Evolutionary conservation across 2,113 vertebrate genomes (phyloP), one percentile per base, ranked within the genome.

Genomic region (Lepus americanus): DNA sequence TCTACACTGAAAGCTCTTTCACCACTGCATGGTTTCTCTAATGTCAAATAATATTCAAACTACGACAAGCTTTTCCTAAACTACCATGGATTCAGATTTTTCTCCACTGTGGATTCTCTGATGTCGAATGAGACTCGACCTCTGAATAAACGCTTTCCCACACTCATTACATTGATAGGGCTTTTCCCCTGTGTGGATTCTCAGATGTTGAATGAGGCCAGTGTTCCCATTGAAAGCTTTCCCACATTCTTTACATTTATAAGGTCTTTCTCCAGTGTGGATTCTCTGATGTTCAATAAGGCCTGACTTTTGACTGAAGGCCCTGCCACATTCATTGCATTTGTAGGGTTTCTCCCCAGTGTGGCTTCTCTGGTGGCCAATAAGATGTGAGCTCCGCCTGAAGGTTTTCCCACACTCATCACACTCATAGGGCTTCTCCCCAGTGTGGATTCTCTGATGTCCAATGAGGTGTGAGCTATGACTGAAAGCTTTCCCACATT

Each of bases 221-320:
- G 98, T 98, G 96, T 98, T 98, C 77, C 98, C 98, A 20, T 98
- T 98, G 96, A 98, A 98, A 72, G 98, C 98, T 89, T 98, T 98
- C 92, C 96, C 97, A 92, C 98, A 98, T 89, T 98, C 98, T 79
- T 96, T 96, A 80, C 98, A 98, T 61, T 98, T 98, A 96, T 98
- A 98, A 44, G 98, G 98, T 94, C 98, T 97, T 93, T 98, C 98
- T 1, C 98, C 98, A 0, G 98, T 98, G 77, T 98, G 98, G 59
- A 98, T 98, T 92, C 98, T 97, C 97, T 98, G 98, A 66, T 98
- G 98, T 44, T 98, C 98, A 72, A 98, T 95, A 33, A 98, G 98
- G 94, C 98, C 98, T 55, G 98, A 98, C 85, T 98, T 98, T 81
- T 98, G 98, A 3, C 98, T 98, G 95, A 98, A 98, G 94, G 97